Evolutionary conservation across 2,888 invertebrate genomes (phyloP).

Genomic region (Melanostoma mellinum): DNA sequence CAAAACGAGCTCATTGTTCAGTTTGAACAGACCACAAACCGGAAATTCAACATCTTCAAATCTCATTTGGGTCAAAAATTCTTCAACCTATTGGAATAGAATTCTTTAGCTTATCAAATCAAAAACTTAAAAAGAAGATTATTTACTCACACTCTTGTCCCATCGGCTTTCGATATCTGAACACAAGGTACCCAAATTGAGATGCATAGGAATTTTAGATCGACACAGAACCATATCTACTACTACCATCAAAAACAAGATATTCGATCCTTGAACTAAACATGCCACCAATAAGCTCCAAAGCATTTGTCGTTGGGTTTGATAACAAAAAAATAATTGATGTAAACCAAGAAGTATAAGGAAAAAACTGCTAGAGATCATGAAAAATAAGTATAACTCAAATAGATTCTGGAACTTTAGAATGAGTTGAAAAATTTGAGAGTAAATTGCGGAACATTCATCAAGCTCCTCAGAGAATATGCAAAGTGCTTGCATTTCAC

Average conservation of each 20-base stretch:
- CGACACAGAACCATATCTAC: conserved; percentile 75
- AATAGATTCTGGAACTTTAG: conserved; percentile 75
- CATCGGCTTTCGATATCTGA: conserved; percentile 77
- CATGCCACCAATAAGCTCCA: conserved; percentile 72
- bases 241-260: conserved; percentile 76
- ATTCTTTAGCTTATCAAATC: too few relatives aligned
- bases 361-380: conserved; percentile 77
- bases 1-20: conserved; percentile 7
- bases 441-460: conserved; percentile 75
- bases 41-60: conserved; percentile 19
- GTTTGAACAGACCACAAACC: conserved; percentile 25
- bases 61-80: conserved; percentile 23
- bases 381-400: conserved; percentile 78
- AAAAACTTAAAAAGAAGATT: background rate
- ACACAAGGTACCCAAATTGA: conserved; percentile 77
- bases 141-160: conserved; percentile 77
- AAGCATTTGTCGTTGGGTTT: conserved; percentile 64
- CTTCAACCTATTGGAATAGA: conserved; percentile 11
- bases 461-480: conserved; percentile 77
- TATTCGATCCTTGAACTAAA: conserved; percentile 74
- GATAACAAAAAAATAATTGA: conserved; percentile 74
- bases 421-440: conserved; percentile 75
- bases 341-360: conserved; percentile 76
- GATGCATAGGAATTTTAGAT: conserved; percentile 74
- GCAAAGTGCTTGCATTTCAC: conserved; percentile 76